These are phyloP conservation scores for Asteroscopus sphinx DNA, from an alignment of 2,888 invertebrate genomes.

Conservation along the genomic window DNA sequence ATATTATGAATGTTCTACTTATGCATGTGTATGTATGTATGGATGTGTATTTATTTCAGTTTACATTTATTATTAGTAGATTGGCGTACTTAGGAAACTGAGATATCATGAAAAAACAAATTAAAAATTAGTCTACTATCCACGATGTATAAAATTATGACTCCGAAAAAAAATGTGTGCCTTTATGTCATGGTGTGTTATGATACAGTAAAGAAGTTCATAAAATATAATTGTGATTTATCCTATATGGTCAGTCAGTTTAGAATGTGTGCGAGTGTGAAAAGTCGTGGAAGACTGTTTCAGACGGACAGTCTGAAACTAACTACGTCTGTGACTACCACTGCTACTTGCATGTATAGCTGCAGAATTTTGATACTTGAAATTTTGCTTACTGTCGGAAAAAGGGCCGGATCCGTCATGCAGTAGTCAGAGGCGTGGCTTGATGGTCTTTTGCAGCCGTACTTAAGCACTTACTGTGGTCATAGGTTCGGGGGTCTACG, in stretches of 20 bases:
- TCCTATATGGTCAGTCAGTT: conserved; percentile 7
- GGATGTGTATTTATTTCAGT: too few species aligned
- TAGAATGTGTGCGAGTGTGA: conserved; percentile 16
- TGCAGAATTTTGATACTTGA: conserved; percentile 46
- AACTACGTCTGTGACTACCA: conserved; percentile 52
- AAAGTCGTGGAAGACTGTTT: conserved; percentile 14
- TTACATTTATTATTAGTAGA: too few species aligned
- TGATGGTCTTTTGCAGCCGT: conserved; percentile 34
- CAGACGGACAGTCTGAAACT: conserved; percentile 46
- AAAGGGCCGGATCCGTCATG: conserved; percentile 46
- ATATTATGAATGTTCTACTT: too few species aligned
- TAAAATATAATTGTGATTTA: not conserved
- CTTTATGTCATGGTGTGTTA: too few species aligned
- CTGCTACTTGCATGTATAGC: conserved; percentile 40
- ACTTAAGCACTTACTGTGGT: conserved; percentile 68
- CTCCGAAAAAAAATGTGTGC: too few species aligned
- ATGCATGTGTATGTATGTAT: too few species aligned
- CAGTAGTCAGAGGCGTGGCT: conserved; percentile 54
- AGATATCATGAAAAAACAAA: too few species aligned
- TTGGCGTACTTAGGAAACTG: too few species aligned
- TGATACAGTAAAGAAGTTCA: not conserved
- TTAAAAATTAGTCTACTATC: too few species aligned
- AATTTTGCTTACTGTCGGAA: conserved; percentile 45
- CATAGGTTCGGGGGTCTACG: conserved; percentile 65
- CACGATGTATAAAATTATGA: too few species aligned